Base-by-base conservation (phyloP, 2,888 invertebrate species). In the Papilio elwesi region DNA sequence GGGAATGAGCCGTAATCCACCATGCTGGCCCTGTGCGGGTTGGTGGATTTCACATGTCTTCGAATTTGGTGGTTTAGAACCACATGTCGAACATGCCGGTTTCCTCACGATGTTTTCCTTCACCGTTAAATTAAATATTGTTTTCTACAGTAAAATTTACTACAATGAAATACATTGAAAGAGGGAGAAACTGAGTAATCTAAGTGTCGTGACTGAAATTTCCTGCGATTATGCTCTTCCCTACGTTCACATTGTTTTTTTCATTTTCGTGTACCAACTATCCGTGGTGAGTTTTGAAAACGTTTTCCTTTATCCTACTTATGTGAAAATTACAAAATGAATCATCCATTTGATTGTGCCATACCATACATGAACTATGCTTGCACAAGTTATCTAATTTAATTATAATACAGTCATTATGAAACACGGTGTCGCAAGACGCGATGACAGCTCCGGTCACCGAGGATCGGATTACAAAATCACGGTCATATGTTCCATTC, bases 211-310 rank as follows among this genome's bases (percentile, higher is more conserved):
- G 74, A 75, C 73, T 76, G 76, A 78, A 79, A 76, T 83, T 83
- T 85, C 87, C 87, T 85, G 87, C 80, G 83, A 86, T 84, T 81
- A 82, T 76, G 76, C 62, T 80, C 81, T 68, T 86, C 83, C 82
- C 55, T 57, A 11, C 85, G 77, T 80, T 82, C 81, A 80, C 79
- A 83, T 79, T 78, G 77, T 76, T 80, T 75, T 79, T 78, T 57
- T 36, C 9, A 15, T n/a, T 38, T 51, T 36, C 51, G 51, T 69
- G 62, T 59, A 59, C 62, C 62, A 55, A 49, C 48, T 68, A 36
- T 55, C 26, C 55, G 16, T 12, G 8, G 16, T 48, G 53, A 53
- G 11, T 12, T 57, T 26, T 26, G 26, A 36, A 57, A 57, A 57
- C 13, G 1, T 57, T 57, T 57, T 57, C 13, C 57, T 26, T 36